A percentile compares a stretch with the other conserved stretches of the same genome.
Conservation (phyloP, 2,113 vertebrate genomes). For the Labeo catla region DNA sequence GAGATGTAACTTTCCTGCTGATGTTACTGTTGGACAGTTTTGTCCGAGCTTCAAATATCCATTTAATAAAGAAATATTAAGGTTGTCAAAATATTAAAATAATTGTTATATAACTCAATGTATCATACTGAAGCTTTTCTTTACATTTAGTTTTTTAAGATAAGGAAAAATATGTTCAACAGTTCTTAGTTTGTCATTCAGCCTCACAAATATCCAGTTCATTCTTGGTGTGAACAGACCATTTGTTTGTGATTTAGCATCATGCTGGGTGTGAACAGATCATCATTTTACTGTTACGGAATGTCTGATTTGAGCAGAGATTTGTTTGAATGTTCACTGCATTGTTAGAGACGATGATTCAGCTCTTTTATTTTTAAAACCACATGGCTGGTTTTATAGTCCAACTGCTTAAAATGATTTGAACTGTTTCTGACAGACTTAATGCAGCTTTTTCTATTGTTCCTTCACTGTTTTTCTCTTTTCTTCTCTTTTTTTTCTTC, state of each 20-base stretch:
- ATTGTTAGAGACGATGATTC: neutral
- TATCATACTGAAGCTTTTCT: neutral
- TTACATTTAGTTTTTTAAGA: neutral
- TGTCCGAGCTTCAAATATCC: too few relatives aligned
- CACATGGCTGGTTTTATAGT: conserved; percentile 1
- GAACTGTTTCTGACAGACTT: neutral
- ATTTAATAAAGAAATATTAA: neutral
- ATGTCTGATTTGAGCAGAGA: neutral
- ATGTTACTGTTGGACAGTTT: too few relatives aligned
- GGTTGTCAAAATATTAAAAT: neutral
- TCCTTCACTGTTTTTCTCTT: neutral
- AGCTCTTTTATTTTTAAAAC: conserved; percentile 13
- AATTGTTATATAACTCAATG: too few relatives aligned
- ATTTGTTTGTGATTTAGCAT: neutral
- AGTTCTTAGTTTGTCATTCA: too few relatives aligned
- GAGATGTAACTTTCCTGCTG: too few relatives aligned
- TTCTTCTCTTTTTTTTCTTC: neutral
- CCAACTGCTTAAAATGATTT: neutral
- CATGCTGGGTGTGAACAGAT: neutral
- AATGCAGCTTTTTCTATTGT: neutral
- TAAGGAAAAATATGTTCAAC: too few relatives aligned
- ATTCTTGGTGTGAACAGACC: neutral
- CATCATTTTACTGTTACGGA: neutral
- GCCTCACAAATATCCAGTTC: neutral
- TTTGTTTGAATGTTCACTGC: neutral